Percentiles rank a stretch among this genome's conserved stretches.
Conservation (phyloP, 2,113 vertebrate genomes). For the Ceyx melanurus region DNA sequence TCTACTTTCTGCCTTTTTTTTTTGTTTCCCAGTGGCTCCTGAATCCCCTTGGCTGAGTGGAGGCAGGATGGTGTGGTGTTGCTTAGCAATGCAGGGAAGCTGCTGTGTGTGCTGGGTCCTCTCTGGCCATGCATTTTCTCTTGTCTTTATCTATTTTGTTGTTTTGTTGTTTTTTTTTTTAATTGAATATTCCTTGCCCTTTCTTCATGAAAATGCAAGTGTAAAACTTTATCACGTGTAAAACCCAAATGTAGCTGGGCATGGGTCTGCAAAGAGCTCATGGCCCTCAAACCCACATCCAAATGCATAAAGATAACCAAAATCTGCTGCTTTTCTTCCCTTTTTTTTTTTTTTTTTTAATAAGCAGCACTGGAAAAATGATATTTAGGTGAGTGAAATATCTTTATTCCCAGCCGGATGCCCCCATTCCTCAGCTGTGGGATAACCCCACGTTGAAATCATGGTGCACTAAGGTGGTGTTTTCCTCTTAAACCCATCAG, state of each 20-base stretch:
- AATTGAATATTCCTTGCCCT: no score
- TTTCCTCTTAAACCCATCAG: background rate
- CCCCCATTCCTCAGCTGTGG: background rate
- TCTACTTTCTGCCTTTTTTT: constrained; percentile 14
- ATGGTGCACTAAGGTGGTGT: background rate
- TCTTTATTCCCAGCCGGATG: background rate
- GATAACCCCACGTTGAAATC: background rate
- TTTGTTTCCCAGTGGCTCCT: background rate
- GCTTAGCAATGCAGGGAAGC: constrained; percentile 58
- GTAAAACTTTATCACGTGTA: background rate
- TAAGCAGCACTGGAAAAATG: background rate
- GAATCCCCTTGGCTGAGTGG: background rate
- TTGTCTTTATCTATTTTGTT: background rate
- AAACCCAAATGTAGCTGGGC: background rate
- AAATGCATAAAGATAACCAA: no score
- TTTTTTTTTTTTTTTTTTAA: background rate
- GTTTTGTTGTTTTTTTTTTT: background rate
- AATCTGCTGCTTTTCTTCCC: background rate
- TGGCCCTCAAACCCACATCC: no score
- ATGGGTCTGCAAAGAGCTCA: background rate
- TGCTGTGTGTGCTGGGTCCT: background rate
- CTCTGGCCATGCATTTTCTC: background rate
- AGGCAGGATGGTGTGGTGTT: constrained; percentile 46
- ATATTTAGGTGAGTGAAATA: background rate
- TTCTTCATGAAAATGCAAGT: background rate